These are phyloP conservation scores for Noctua comes DNA, from an alignment of 2,888 invertebrate species.

Conservation along the genomic window DNA sequence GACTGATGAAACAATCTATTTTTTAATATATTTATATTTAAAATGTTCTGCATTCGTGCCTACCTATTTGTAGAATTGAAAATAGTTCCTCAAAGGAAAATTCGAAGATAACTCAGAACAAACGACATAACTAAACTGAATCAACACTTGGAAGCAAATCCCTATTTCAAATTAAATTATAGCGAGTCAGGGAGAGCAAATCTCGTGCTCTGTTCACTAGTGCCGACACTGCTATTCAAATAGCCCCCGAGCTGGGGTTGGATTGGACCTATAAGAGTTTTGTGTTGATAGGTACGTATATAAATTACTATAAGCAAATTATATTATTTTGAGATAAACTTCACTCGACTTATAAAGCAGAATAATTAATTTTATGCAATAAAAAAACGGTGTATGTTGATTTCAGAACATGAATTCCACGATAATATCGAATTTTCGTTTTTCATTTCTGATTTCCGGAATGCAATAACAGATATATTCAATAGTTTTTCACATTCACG, in stretches of 20 bases:
- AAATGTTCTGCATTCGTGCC: neutral
- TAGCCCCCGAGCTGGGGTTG: conserved; percentile 47
- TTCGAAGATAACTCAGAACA: conserved; percentile 46
- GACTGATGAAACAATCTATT: neutral
- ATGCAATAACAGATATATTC: conserved; percentile 13
- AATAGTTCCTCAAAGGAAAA: conserved; percentile 40
- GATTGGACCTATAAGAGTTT: conserved; percentile 50
- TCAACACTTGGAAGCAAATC: conserved; percentile 63
- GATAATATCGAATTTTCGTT: neutral
- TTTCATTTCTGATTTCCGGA: neutral
- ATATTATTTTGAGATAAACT: conserved; percentile 39
- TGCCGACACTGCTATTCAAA: conserved; percentile 62
- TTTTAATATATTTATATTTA: neutral
- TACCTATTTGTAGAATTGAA: conserved; percentile 9
- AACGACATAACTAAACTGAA: conserved; percentile 60
- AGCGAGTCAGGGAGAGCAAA: conserved; percentile 55
- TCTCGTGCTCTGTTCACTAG: conserved; percentile 56
- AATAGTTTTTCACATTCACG: conserved; percentile 5
- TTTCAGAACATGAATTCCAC: conserved; percentile 1
- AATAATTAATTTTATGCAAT: conserved; percentile 3
- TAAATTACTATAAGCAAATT: conserved; percentile 42
- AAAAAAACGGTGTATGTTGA: neutral
- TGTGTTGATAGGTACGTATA: conserved; percentile 47
- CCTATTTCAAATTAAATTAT: conserved; percentile 65
- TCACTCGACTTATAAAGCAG: conserved; percentile 16